Conservation (phyloP, 1,140 invertebrate genomes). For the Holotrichia oblita region DNA sequence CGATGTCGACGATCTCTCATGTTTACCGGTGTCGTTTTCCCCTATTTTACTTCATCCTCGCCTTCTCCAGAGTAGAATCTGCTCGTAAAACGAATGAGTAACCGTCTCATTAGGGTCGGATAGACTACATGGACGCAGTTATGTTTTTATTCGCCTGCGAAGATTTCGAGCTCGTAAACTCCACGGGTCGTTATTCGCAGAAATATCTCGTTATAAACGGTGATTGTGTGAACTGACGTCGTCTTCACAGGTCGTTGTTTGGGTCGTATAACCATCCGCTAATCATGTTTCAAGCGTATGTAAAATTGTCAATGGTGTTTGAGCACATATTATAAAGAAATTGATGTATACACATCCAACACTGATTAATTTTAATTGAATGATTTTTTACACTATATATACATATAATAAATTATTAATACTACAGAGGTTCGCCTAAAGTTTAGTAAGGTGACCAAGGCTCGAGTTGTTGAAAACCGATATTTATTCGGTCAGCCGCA, state of each 20-base stretch:
- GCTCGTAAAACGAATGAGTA: conserved; percentile 7
- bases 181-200: neutral
- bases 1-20: neutral
- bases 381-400: no score
- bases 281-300: neutral
- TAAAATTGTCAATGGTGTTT: neutral
- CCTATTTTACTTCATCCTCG: neutral
- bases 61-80: neutral
- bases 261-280: neutral
- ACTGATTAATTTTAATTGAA: no score
- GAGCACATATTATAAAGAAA: no score
- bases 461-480: no score
- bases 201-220: neutral
- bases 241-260: neutral
- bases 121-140: neutral
- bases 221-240: neutral
- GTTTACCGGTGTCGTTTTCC: neutral
- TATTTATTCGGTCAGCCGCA: no score
- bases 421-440: no score
- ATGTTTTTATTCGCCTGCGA: neutral
- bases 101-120: conserved; percentile 5
- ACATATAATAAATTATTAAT: no score
- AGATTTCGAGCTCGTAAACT: neutral
- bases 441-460: no score
- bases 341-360: no score